These are phyloP conservation scores for Drosophila prosaltans DNA, from an alignment of 1,140 invertebrate species.

Conservation along the genomic window DNA sequence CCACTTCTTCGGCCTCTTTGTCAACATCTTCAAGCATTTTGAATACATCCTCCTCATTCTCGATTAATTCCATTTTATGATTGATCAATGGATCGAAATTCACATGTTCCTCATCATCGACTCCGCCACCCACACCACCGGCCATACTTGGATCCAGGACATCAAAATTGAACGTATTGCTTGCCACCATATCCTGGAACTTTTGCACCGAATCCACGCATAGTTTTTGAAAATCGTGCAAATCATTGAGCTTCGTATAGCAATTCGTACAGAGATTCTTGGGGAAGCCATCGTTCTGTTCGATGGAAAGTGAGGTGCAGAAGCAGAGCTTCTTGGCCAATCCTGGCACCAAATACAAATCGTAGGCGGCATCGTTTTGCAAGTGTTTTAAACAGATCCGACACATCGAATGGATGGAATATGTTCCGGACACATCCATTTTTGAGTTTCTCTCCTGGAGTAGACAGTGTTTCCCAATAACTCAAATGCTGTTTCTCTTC, in stretches of 20 bases:
- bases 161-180: constrained; percentile 67
- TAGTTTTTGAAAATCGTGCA: constrained; percentile 72
- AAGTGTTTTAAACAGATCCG: constrained; percentile 70
- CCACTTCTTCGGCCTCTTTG: constrained; percentile 72
- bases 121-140: constrained; percentile 38
- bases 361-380: constrained; percentile 61
- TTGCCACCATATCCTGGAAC: constrained; percentile 74
- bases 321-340: constrained; percentile 74
- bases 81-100: constrained; percentile 77
- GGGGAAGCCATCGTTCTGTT: constrained; percentile 74
- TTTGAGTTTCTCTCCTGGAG: constrained; percentile 10
- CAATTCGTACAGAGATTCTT: constrained; percentile 74
- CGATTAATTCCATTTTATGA: constrained; percentile 76
- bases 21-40: constrained; percentile 78
- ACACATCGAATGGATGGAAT: constrained; percentile 77
- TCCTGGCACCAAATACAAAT: constrained; percentile 71
- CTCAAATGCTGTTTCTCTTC: constrained; percentile 5
- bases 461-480: constrained; percentile 8
- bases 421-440: constrained; percentile 24
- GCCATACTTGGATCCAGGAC: constrained; percentile 55
- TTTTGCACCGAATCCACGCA: constrained; percentile 76
- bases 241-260: constrained; percentile 68
- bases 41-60: constrained; percentile 78
- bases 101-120: constrained; percentile 70
- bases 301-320: constrained; percentile 74